Percentiles rank a stretch among this genome's conserved stretches.
These are phyloP conservation scores for Leptinotarsa defecta DNA, from an alignment of 1,140 invertebrate species.

Conservation along the genomic window DNA sequence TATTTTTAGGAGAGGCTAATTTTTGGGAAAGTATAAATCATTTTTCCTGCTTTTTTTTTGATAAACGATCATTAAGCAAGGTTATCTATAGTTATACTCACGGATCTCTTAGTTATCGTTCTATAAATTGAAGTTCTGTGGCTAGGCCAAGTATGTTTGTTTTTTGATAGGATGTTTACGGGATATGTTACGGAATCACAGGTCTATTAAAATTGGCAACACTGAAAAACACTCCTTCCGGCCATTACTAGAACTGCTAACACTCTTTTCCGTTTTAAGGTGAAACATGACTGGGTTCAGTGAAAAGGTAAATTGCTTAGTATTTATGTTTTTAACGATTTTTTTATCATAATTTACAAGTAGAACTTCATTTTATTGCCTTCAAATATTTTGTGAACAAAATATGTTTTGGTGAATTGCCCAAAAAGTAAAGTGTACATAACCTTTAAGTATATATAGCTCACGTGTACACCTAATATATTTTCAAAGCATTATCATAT, in stretches of 20 bases:
- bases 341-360: slow-evolving; percentile 12
- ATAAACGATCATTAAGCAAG: too few relatives aligned
- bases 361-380: neutral
- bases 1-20: too few relatives aligned
- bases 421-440: slow-evolving; percentile 29
- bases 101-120: too few relatives aligned
- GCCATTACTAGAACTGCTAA: slow-evolving; percentile 3
- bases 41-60: too few relatives aligned
- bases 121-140: too few relatives aligned
- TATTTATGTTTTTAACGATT: slow-evolving; percentile 25
- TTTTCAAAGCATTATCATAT: slow-evolving; percentile 3
- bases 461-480: slow-evolving; percentile 27
- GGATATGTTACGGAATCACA: too few relatives aligned
- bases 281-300: slow-evolving; percentile 55
- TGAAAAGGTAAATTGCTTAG: slow-evolving; percentile 51
- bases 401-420: slow-evolving; percentile 5
- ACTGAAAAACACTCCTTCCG: slow-evolving; percentile 35
- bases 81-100: too few relatives aligned
- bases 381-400: slow-evolving; percentile 14
- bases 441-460: slow-evolving; percentile 33
- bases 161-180: too few relatives aligned
- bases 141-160: too few relatives aligned
- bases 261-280: slow-evolving; percentile 40
- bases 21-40: too few relatives aligned
- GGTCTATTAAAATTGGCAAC: neutral